Evolutionary conservation across 2,113 vertebrate species (phyloP), one percentile per base, ranked within the genome.

Genomic region (Polyodon spathula): DNA sequence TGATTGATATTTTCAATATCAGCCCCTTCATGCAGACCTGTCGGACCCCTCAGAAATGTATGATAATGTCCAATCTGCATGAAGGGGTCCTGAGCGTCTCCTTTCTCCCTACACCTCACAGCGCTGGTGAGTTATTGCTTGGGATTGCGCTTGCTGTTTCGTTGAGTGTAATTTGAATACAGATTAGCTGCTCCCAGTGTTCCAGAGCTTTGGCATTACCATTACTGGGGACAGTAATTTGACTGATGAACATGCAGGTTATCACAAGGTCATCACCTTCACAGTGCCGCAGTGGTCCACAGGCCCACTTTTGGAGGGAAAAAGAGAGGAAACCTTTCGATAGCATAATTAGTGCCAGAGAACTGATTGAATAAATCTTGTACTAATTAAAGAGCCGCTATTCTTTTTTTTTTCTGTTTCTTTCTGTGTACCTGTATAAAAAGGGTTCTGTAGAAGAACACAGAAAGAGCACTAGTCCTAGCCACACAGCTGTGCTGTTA

Each of bases 1-100:
- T 94, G 90, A 93, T 93, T 88, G 88, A 92, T 92, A 89, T 88
- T 90, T 90, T 88, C 85, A 92, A 91, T 91, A 91, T 86, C 81
- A 80, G 73, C 70, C 73, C 77, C 86, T 77, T 83, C 71, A 74
- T 78, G 83, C 86, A 77, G 85, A 81, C 80, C 89, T 87, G 89
- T 92, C 89, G 77, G 76, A 84, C 86, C 87, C 85, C 86, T 90
- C 82, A 82, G 86, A 87, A 89, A 78, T 87, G 87, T 88, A 91
- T 89, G 90, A 89, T 87, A 85, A 90, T 88, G 80, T 85, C 82
- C 81, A 77, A 88, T 82, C 84, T 77, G 78, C 80, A 75, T 75
- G 83, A 84, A 80, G 78, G 74, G 81, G 78, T 63, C 71, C 71
- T 76, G 74, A 76, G 68, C 73, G 66, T 80, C 76, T 76, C 70